Conservation (phyloP, 2,797 vertebrate species). For the Podarcis siculus region DNA sequence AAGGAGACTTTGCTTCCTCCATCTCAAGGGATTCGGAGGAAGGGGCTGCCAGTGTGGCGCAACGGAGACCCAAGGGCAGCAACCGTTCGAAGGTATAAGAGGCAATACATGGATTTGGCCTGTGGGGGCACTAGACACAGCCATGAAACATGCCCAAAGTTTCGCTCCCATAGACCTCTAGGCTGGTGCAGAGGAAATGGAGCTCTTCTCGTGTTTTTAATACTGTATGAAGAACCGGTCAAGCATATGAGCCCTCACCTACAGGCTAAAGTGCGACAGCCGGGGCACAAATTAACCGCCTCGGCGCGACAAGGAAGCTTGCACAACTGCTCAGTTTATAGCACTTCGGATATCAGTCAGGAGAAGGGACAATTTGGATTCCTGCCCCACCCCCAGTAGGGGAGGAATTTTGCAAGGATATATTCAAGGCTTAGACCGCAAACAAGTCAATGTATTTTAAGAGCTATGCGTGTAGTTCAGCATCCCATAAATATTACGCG, state of each 20-base stretch:
- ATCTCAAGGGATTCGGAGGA: neutral
- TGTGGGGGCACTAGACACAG: neutral
- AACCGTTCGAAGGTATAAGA: neutral
- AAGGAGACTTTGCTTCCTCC: neutral
- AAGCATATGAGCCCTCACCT: neutral
- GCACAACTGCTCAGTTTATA: neutral
- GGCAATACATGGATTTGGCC: neutral
- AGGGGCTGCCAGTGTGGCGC: neutral
- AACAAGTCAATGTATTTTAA: neutral
- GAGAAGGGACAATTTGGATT: neutral
- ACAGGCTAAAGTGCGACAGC: neutral
- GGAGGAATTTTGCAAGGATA: neutral
- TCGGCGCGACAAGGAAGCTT: neutral
- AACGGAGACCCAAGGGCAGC: neutral
- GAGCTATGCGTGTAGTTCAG: neutral
- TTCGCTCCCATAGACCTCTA: neutral
- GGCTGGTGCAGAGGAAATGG: neutral
- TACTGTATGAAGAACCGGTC: too few species aligned
- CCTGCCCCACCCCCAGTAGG: too few species aligned
- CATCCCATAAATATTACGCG: neutral
- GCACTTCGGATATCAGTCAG: neutral
- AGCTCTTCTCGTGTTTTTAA: neutral
- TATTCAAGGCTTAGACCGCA: neutral
- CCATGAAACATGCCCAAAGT: neutral
- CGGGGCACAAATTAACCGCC: neutral